Conservation (phyloP, 2,797 vertebrate species). For the Pseudocheirus occidentalis region DNA sequence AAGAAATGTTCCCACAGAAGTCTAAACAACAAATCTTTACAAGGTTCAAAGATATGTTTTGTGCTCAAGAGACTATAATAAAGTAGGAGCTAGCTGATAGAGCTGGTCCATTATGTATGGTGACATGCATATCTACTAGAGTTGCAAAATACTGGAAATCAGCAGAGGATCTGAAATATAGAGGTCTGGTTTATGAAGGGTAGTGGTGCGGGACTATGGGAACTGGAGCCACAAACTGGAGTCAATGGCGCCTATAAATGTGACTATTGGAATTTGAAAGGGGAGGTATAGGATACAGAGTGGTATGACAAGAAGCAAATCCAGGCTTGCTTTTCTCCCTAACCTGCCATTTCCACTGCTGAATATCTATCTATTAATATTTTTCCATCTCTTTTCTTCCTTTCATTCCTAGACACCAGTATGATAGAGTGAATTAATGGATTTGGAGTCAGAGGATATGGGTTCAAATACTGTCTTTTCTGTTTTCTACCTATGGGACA, state of each 20-base stretch:
- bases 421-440: not conserved
- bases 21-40: not conserved
- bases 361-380: not conserved
- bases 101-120: not conserved
- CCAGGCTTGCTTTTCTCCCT: no score
- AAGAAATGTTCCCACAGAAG: not conserved
- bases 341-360: not conserved
- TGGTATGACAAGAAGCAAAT: no score
- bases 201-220: not conserved
- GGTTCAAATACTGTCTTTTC: not conserved
- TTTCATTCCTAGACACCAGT: not conserved
- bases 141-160: not conserved
- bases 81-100: not conserved
- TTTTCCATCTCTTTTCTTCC: not conserved
- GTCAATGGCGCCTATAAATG: not conserved
- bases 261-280: not conserved
- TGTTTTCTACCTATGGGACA: not conserved
- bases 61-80: not conserved
- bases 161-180: no score
- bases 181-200: not conserved
- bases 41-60: not conserved
- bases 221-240: not conserved
- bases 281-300: not conserved
- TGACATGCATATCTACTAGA: not conserved
- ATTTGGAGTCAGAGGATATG: not conserved